Evolutionary conservation across 2,797 vertebrate genomes (phyloP).

Genomic region (Hyperoplus lanceolatus): DNA sequence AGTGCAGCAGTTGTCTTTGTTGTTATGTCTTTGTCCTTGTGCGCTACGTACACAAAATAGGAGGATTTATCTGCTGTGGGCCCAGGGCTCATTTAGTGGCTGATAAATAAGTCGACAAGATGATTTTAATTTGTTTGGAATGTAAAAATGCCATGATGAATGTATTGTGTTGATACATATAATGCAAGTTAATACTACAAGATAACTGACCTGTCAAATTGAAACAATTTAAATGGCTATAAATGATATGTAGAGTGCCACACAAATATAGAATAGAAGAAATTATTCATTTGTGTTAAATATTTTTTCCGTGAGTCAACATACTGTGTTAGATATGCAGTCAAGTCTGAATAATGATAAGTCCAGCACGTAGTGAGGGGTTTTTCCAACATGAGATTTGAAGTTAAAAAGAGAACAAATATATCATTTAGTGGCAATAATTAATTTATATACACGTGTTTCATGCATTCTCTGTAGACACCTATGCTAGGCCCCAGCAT

Average conservation of each 20-base stretch:
- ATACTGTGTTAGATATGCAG: not conserved
- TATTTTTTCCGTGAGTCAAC: not conserved
- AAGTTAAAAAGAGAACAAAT: not conserved
- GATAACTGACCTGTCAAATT: not conserved
- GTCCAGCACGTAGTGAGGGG: not conserved
- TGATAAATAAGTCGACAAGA: not conserved
- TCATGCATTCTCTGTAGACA: not conserved
- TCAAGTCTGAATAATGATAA: not conserved
- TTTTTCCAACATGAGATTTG: not conserved
- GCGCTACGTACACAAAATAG: not conserved
- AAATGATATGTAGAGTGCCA: not conserved
- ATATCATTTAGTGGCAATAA: not conserved
- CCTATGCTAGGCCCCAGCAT: too few relatives aligned
- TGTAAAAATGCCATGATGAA: conserved; percentile 2
- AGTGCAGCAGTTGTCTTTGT: not conserved
- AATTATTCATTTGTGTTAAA: not conserved
- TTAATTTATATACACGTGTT: not conserved
- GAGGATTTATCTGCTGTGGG: not conserved
- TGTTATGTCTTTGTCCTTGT: conserved; percentile 7
- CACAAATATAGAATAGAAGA: not conserved
- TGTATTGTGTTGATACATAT: not conserved
- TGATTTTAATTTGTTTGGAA: not conserved
- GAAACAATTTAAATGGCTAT: not conserved
- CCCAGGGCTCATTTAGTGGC: not conserved
- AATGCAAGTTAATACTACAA: not conserved